These are phyloP conservation scores for Bombus superbus DNA, from an alignment of 1,140 invertebrate genomes.

Conservation along the genomic window DNA sequence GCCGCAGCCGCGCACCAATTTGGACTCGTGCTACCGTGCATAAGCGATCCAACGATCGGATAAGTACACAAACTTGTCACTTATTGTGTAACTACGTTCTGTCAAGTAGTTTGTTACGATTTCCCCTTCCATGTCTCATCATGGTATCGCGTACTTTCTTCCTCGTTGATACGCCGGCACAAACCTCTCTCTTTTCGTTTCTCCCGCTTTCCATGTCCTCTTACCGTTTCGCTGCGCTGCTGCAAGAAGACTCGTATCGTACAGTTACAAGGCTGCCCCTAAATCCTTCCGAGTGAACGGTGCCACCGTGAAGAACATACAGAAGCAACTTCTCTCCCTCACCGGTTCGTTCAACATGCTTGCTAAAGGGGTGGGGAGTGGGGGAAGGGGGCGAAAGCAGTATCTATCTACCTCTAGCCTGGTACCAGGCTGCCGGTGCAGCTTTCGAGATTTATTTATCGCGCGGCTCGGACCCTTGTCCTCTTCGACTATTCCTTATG, in stretches of 20 bases:
- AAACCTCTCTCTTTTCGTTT: slow-evolving; percentile 25
- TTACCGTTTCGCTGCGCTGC: neutral
- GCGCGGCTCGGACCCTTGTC: slow-evolving; percentile 52
- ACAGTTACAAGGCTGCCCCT: slow-evolving; percentile 59
- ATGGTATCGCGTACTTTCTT: neutral
- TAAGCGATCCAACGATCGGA: slow-evolving; percentile 73
- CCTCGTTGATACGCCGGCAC: no score
- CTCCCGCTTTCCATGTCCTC: neutral
- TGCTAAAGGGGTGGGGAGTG: slow-evolving; percentile 47
- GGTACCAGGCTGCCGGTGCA: slow-evolving; percentile 45
- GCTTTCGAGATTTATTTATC: slow-evolving; percentile 70
- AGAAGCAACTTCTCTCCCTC: slow-evolving; percentile 55
- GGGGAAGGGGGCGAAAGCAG: slow-evolving; percentile 60
- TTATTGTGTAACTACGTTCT: slow-evolving; percentile 69
- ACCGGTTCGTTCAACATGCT: slow-evolving; percentile 44
- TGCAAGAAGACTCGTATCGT: slow-evolving; percentile 54
- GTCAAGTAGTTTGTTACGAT: slow-evolving; percentile 58
- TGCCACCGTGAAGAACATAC: slow-evolving; percentile 66
- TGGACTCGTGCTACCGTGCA: slow-evolving; percentile 64
- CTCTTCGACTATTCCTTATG: slow-evolving; percentile 59
- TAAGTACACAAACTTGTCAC: slow-evolving; percentile 76
- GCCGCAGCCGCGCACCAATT: slow-evolving; percentile 66
- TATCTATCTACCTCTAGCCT: slow-evolving; percentile 60
- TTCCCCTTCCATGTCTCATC: neutral
- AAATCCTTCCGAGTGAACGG: slow-evolving; percentile 68